Conservation (phyloP, 2,888 invertebrate species). For the Podotricha telesiphe region DNA sequence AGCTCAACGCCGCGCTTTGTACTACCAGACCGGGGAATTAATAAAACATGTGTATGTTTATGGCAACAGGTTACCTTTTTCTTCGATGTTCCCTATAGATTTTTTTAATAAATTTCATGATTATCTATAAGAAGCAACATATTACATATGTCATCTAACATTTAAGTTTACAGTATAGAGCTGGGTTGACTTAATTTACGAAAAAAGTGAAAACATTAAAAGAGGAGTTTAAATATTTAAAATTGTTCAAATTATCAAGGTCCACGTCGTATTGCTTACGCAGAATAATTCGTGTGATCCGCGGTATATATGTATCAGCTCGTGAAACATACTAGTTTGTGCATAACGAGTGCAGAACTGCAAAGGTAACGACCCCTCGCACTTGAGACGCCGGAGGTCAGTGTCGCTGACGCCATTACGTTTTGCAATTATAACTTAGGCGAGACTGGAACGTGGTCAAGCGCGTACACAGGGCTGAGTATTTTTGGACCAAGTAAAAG, state of each 20-base stretch:
- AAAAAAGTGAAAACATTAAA: background rate
- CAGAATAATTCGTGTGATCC: conserved; percentile 8
- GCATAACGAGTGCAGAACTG: conserved; percentile 47
- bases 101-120: too few species aligned
- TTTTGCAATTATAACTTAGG: conserved; percentile 67
- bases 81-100: too few species aligned
- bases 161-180: too few species aligned
- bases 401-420: conserved; percentile 68
- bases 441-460: conserved; percentile 43
- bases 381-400: conserved; percentile 75
- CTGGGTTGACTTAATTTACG: background rate
- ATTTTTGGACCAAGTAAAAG: background rate
- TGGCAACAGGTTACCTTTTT: too few species aligned
- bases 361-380: conserved; percentile 66
- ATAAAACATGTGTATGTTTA: too few species aligned
- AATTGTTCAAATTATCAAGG: background rate
- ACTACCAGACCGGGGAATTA: too few species aligned
- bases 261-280: background rate
- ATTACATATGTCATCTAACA: too few species aligned
- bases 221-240: background rate
- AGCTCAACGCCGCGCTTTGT: too few species aligned
- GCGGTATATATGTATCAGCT: conserved; percentile 19
- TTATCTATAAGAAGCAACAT: too few species aligned
- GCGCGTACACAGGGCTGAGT: conserved; percentile 33
- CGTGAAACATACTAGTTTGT: conserved; percentile 43